Evolutionary conservation across 2,888 invertebrate genomes (phyloP).

Genomic region (Caenorhabditis zanzibari): DNA sequence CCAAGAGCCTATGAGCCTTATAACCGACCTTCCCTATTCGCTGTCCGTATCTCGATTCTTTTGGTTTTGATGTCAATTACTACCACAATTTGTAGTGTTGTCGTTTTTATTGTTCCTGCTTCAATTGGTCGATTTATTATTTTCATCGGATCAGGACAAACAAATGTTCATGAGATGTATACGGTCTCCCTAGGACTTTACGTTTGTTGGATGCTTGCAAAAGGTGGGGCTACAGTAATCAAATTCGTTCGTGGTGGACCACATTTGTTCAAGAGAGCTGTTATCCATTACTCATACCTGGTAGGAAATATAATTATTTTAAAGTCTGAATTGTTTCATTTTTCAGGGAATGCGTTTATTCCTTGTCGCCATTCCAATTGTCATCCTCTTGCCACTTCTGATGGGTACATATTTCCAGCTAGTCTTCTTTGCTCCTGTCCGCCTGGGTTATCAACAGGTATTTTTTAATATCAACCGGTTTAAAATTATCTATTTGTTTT

Average conservation of each 20-base stretch:
- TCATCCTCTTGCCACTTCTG: slow-evolving; percentile 93
- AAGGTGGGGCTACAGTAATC: slow-evolving; percentile 83
- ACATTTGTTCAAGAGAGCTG: slow-evolving; percentile 51
- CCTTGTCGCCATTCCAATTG: slow-evolving; percentile 88
- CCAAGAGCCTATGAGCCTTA: slow-evolving; percentile 92
- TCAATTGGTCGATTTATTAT: slow-evolving; percentile 87
- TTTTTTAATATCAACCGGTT: slow-evolving; percentile 87
- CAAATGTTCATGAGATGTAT: slow-evolving; percentile 89
- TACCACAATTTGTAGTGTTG: slow-evolving; percentile 90
- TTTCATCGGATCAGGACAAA: slow-evolving; percentile 84
- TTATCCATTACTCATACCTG: slow-evolving; percentile 42
- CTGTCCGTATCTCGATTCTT: slow-evolving; percentile 86
- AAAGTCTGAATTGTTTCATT: slow-evolving; percentile 1
- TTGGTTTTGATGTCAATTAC: slow-evolving; percentile 91
- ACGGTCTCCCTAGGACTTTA: slow-evolving; percentile 93
- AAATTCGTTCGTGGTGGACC: slow-evolving; percentile 48
- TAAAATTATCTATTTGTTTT: slow-evolving; percentile 68
- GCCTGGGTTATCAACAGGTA: slow-evolving; percentile 88
- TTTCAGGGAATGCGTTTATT: slow-evolving; percentile 82
- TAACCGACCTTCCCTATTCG: slow-evolving; percentile 91
- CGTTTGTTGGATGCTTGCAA: slow-evolving; percentile 94
- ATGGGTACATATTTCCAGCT: slow-evolving; percentile 94
- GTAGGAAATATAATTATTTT: neutral
- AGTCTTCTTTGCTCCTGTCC: slow-evolving; percentile 92
- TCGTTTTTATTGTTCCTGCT: slow-evolving; percentile 93